phyloP scores from a whole-genome alignment of 2,113 vertebrate genomes.

The Acanthisitta chloris region DNA sequence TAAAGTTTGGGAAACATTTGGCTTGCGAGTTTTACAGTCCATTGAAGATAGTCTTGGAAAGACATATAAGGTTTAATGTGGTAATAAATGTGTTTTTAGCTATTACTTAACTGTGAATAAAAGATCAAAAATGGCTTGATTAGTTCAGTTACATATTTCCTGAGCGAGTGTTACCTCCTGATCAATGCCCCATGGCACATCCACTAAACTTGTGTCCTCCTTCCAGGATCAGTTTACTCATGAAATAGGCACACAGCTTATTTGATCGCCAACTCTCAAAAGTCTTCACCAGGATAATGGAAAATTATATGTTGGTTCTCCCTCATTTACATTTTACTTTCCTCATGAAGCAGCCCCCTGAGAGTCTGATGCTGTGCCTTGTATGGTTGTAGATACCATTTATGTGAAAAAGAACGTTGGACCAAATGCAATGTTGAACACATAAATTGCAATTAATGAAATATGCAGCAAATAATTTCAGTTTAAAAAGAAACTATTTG shows the following conservation, averaged over 20 bases:
- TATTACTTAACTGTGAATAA: not conserved
- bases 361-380: not conserved
- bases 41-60: not conserved
- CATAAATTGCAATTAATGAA: not conserved
- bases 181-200: not conserved
- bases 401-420: not conserved
- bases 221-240: not conserved
- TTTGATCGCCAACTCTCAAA: not conserved
- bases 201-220: not conserved
- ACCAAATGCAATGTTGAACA: not conserved
- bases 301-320: not conserved
- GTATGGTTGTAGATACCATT: rapidly evolving
- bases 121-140: not conserved
- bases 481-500: not conserved
- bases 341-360: not conserved
- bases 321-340: not conserved
- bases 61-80: not conserved
- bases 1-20: not conserved
- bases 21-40: not conserved
- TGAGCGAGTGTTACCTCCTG: not conserved
- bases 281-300: not conserved
- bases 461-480: not conserved
- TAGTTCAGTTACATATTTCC: not conserved
- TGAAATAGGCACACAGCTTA: not conserved
- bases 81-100: not conserved